These are phyloP conservation scores for Drosophila erecta DNA, from an alignment of 1,140 invertebrate genomes.

Conservation along the genomic window DNA sequence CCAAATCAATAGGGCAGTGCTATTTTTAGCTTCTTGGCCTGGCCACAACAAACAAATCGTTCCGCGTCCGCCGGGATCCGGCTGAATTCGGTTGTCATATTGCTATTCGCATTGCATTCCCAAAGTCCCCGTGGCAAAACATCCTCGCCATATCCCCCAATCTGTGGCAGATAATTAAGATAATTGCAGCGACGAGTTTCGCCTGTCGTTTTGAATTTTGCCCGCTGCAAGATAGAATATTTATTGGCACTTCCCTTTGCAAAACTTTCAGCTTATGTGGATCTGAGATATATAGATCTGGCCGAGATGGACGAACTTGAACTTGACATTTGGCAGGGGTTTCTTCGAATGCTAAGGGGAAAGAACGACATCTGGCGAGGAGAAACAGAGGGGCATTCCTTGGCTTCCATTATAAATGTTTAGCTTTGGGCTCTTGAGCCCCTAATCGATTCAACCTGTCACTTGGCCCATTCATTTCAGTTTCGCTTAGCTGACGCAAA, in stretches of 20 bases:
- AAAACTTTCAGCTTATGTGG: constrained; percentile 1
- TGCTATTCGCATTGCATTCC: constrained; percentile 47
- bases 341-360: not conserved
- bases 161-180: constrained; percentile 61
- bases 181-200: constrained; percentile 53
- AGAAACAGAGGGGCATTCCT: not conserved
- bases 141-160: constrained; percentile 19
- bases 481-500: constrained; percentile 13
- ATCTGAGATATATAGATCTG: not conserved
- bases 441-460: constrained; percentile 14
- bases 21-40: constrained; percentile 36
- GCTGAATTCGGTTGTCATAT: constrained; percentile 64
- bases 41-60: constrained; percentile 36
- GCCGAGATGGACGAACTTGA: constrained; percentile 38
- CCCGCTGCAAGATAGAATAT: constrained; percentile 19
- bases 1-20: constrained; percentile 61
- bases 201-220: constrained; percentile 44
- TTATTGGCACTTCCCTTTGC: constrained; percentile 33
- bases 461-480: constrained; percentile 20
- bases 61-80: constrained; percentile 57
- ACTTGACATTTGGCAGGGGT: constrained; percentile 58
- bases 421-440: not conserved
- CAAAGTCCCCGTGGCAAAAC: constrained; percentile 29
- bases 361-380: not conserved
- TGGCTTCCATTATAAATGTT: constrained; percentile 5